Evolutionary conservation across 2,888 invertebrate genomes (phyloP).

Genomic region (Microchrysa polita): DNA sequence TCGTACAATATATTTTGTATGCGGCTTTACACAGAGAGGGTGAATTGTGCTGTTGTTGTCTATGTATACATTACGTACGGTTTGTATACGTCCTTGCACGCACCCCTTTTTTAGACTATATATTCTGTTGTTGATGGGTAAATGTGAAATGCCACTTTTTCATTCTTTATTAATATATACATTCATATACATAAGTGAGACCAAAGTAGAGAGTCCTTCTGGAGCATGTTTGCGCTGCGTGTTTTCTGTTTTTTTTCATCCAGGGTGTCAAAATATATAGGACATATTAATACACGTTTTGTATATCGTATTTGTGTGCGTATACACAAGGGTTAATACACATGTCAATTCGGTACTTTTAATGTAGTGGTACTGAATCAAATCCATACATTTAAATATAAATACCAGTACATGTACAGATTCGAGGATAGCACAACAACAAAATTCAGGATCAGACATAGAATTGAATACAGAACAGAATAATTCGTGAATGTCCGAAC

Average conservation of each 20-base stretch:
- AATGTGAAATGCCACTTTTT: constrained; percentile 22
- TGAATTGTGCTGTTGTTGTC: no score
- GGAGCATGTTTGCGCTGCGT: neutral
- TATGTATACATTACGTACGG: no score
- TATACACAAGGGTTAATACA: neutral
- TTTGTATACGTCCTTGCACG: no score
- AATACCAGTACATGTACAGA: neutral
- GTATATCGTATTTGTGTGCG: constrained; percentile 10
- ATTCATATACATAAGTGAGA: constrained; percentile 50
- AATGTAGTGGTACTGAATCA: neutral
- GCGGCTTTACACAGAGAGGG: no score
- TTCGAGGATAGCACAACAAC: constrained; percentile 4
- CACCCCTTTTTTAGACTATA: constrained; percentile 5
- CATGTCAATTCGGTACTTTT: neutral
- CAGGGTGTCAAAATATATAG: neutral
- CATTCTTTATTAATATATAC: constrained; percentile 48
- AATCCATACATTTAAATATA: no score
- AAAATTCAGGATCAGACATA: constrained; percentile 32
- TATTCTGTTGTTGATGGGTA: constrained; percentile 33
- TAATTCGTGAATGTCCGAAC: neutral
- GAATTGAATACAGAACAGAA: neutral
- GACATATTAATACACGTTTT: neutral
- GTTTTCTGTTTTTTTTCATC: no score
- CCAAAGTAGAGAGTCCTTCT: constrained; percentile 14
- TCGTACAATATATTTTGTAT: no score